Evolutionary conservation across 2,797 vertebrate genomes (phyloP).

Genomic region (Siniperca undulata): DNA sequence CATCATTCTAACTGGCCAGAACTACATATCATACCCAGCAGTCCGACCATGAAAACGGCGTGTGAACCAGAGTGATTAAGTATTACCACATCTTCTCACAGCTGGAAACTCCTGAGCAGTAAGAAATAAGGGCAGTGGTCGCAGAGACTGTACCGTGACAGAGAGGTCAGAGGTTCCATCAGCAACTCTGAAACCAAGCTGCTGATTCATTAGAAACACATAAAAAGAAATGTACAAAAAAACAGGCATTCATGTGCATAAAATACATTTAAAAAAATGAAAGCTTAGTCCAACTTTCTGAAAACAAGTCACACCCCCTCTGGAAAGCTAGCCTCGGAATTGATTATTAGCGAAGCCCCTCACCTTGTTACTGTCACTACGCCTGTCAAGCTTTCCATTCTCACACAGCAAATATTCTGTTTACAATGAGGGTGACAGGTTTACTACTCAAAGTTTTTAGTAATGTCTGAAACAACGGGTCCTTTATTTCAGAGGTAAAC

Average conservation of each 20-base stretch:
- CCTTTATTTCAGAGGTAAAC: background rate
- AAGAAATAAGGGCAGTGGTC: slow-evolving; percentile 48
- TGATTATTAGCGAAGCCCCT: background rate
- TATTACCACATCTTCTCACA: slow-evolving; percentile 8
- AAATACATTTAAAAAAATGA: slow-evolving; percentile 17
- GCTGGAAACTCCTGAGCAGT: slow-evolving; percentile 55
- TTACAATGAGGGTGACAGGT: background rate
- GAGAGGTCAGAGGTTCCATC: slow-evolving; percentile 40
- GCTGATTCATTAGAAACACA: slow-evolving; percentile 23
- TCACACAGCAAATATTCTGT: background rate
- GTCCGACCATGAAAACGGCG: slow-evolving; percentile 23
- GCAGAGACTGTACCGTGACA: slow-evolving; percentile 36
- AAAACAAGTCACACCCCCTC: background rate
- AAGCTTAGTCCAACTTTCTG: slow-evolving; percentile 15
- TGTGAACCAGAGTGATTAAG: background rate
- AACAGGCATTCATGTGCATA: slow-evolving; percentile 45
- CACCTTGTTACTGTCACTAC: background rate
- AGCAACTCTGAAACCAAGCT: slow-evolving; percentile 22
- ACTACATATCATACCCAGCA: background rate
- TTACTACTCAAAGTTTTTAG: background rate
- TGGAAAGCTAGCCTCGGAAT: background rate
- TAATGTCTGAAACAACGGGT: background rate
- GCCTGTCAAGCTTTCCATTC: background rate
- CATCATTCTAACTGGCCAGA: background rate
- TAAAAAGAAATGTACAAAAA: slow-evolving; percentile 40